Conservation (phyloP, 2,888 invertebrate genomes). For the Galerucella pusilla region DNA sequence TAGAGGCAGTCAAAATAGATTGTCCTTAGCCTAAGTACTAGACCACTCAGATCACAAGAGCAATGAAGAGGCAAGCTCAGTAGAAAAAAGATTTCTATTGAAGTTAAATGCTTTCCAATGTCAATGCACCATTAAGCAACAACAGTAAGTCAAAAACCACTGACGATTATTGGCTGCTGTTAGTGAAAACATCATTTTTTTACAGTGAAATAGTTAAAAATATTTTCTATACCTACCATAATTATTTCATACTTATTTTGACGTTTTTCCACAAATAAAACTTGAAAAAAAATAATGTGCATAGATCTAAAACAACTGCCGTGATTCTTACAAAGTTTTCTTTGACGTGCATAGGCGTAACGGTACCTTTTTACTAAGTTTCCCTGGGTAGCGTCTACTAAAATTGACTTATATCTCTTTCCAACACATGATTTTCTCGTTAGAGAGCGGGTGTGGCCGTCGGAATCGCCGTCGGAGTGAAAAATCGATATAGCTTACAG, state of each 20-base stretch:
- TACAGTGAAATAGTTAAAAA: not conserved
- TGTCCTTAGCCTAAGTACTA: no score
- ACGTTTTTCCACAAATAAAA: not conserved
- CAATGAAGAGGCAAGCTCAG: no score
- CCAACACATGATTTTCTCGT: not conserved
- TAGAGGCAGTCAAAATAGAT: no score
- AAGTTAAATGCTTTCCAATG: no score
- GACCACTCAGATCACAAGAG: no score
- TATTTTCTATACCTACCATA: not conserved
- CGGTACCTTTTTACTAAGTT: not conserved
- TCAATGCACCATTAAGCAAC: no score
- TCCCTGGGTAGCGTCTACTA: not conserved
- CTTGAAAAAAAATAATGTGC: not conserved
- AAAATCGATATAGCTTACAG: constrained; percentile 33
- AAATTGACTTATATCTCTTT: not conserved
- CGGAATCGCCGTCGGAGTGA: constrained; percentile 4
- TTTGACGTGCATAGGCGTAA: not conserved
- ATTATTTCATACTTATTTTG: not conserved
- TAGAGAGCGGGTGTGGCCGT: constrained; percentile 28
- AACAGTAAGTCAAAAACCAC: no score
- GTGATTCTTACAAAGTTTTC: not conserved
- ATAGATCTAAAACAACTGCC: not conserved
- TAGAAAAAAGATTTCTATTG: no score
- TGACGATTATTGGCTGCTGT: no score
- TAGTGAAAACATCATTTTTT: no score